These are phyloP conservation scores for Galagoides demidoff DNA, from an alignment of 2,797 vertebrate species.

Conservation along the genomic window DNA sequence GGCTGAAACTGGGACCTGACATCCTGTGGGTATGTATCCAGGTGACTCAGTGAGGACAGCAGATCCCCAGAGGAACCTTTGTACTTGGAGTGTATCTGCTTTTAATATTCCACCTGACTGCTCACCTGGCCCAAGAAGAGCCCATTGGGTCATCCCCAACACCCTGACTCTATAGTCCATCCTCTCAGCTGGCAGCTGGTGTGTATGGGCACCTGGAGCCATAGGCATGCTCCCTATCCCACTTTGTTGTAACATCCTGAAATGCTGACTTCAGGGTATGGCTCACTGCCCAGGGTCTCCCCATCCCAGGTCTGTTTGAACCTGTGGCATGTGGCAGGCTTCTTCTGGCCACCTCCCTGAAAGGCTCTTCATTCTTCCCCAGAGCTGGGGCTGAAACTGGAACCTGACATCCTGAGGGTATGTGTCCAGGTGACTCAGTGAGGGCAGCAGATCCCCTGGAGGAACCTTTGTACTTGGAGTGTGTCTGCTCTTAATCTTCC, in stretches of 20 bases:
- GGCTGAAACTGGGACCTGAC: neutral
- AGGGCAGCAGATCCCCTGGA: neutral
- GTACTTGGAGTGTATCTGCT: neutral
- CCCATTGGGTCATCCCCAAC: neutral
- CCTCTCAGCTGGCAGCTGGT: neutral
- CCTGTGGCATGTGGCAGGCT: neutral
- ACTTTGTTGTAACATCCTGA: neutral
- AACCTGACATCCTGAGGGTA: neutral
- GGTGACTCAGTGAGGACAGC: neutral
- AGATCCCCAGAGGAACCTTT: neutral
- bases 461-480: neutral
- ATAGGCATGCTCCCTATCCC: too few species aligned
- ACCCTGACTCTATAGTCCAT: neutral
- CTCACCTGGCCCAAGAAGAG: neutral
- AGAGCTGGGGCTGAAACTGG: neutral
- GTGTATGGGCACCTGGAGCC: neutral
- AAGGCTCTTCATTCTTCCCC: conserved; percentile 7
- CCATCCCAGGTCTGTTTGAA: neutral
- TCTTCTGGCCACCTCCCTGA: conserved; percentile 18
- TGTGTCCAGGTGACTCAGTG: neutral
- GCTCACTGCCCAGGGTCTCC: neutral
- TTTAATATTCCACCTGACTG: neutral
- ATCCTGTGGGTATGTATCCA: neutral
- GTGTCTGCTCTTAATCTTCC: neutral
- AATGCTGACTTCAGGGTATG: neutral